Conservation (phyloP, 2,113 vertebrate genomes). For the Hippocampus mohnikei region DNA sequence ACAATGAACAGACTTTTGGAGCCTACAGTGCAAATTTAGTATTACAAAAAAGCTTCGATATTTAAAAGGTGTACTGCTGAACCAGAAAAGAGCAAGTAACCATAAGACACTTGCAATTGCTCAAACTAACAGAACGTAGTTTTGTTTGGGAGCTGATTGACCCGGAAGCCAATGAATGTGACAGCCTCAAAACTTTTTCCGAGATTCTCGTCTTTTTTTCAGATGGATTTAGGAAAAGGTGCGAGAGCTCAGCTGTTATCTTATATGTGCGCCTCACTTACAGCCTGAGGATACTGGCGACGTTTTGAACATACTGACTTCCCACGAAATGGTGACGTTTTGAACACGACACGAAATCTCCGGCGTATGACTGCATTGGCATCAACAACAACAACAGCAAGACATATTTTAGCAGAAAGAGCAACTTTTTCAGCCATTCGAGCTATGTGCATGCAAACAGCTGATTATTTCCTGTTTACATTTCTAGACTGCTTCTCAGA, state of each 20-base stretch:
- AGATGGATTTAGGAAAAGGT: neutral
- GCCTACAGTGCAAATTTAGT: too few relatives aligned
- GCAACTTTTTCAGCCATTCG: neutral
- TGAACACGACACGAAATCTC: neutral
- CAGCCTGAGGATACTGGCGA: conserved; percentile 4
- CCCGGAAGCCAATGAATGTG: neutral
- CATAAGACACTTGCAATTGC: neutral
- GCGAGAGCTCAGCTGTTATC: conserved; percentile 2
- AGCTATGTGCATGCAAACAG: neutral
- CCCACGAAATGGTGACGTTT: conserved; percentile 1
- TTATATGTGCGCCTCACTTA: neutral
- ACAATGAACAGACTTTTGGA: neutral
- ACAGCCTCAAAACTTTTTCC: neutral
- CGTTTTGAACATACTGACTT: conserved; percentile 4
- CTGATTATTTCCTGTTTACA: conserved; percentile 6
- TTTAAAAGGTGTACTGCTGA: neutral
- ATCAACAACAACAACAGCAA: neutral
- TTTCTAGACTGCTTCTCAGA: conserved; percentile 4
- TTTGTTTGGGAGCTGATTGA: neutral
- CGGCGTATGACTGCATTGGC: neutral
- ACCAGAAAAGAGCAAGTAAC: neutral
- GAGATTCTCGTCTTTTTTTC: neutral
- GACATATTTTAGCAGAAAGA: neutral
- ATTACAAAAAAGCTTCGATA: too few relatives aligned
- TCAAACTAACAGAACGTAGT: neutral